Base-by-base conservation (phyloP, 2,888 invertebrate genomes). In the Gymnocheta viridis region DNA sequence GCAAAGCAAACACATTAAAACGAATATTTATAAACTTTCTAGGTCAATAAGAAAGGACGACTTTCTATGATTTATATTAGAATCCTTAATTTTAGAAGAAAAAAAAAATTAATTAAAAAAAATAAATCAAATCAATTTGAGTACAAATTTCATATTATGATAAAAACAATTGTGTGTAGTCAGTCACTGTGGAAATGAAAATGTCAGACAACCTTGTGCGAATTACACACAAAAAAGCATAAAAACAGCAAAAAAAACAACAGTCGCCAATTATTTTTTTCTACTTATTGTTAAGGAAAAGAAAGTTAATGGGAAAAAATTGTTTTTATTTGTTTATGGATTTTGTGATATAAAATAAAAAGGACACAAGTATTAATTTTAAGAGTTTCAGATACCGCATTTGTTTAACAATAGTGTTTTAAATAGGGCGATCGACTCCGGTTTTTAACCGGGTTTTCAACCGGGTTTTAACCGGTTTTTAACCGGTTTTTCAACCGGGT, bases 11-110 rank as follows among this genome's bases (percentile, higher is more conserved):
- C 24, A 41, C 44, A 38, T 22, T 41, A 47, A 32, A n/a, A 12
- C 44, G 4, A 47, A 58, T 67, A 67, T 66, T 77, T 58, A 77
- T 58, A 58, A 58, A 67, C 17, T 77, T 67, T 58, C 56, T 76
- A 67, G 76, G 66, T 67, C 56, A 77, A 9, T 35, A 19, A n/a
- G 19, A 67, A 58, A 73, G 47, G 56, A 32, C 66, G 27, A 56
- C 9, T 35, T 77, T 64, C 44, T 54, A n/a, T 12, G 12, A 41
- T 12, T 41, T 44, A 22, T 44, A 44, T 6, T 32, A 9, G n/a
- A 47, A n/a, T 27, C 38, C 14, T 47, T n/a, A 35, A 14, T 10
- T 14, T 4, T 12, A 41, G 14, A 67, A 69, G 1, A 24, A 24
- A 22, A 24, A 24, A 22, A 44, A 47, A 7, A 29, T 2, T 19